phyloP scores from a whole-genome alignment of 2,888 invertebrate genomes.

The Scrobipalpa atriplicella region DNA sequence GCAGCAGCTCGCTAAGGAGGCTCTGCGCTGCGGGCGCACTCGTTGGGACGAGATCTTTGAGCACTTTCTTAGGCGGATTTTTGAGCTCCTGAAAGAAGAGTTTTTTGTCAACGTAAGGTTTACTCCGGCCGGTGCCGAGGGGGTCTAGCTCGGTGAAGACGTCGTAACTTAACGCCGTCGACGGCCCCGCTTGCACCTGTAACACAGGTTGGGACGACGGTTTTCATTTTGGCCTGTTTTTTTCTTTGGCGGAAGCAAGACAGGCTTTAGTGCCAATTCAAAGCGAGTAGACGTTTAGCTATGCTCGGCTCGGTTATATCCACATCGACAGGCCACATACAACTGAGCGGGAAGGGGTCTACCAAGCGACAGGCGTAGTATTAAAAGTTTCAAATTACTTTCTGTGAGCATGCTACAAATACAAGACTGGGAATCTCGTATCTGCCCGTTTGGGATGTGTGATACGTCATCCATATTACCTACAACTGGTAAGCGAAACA shows the following conservation, averaged over 20 bases:
- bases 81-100: constrained; percentile 98
- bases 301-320: background rate
- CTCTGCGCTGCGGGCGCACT: constrained; percentile 48
- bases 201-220: constrained; percentile 56
- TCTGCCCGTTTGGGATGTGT: constrained; percentile 12
- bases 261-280: background rate
- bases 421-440: background rate
- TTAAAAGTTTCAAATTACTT: background rate
- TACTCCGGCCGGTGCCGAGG: constrained; percentile 94
- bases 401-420: constrained; percentile 10
- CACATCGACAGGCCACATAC: constrained; percentile 18
- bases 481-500: constrained; percentile 16
- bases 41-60: constrained; percentile 90
- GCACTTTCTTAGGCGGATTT: constrained; percentile 96
- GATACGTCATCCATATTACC: constrained; percentile 6
- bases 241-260: background rate
- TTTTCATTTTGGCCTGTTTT: constrained; percentile 23
- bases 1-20: constrained; percentile 55
- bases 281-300: constrained; percentile 13
- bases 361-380: constrained; percentile 7
- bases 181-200: constrained; percentile 71
- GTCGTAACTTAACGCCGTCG: constrained; percentile 84
- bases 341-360: constrained; percentile 16
- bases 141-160: constrained; percentile 97
- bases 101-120: constrained; percentile 97